A percentile compares a stretch with the other conserved stretches of the same genome.
phyloP scores from a whole-genome alignment of 1,140 invertebrate genomes.

The Pseudomyrmex sp. region DNA sequence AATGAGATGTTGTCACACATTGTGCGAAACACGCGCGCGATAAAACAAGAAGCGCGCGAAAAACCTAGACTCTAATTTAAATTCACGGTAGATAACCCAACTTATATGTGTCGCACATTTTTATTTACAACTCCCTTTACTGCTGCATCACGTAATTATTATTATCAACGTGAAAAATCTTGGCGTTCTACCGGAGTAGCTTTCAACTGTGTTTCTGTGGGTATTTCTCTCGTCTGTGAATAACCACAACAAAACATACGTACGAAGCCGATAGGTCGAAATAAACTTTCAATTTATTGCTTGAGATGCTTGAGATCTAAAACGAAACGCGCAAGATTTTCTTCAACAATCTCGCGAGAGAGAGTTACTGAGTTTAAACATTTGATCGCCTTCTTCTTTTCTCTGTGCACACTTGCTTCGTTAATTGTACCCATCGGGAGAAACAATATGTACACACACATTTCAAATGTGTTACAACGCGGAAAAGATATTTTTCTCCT shows the following conservation, averaged over 20 bases:
- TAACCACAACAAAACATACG: constrained; percentile 12
- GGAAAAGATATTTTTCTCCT: not conserved
- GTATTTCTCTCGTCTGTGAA: not conserved
- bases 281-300: constrained; percentile 26
- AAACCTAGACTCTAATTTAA: no score
- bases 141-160: no score
- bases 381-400: not conserved
- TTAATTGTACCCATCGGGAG: not conserved
- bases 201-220: not conserved
- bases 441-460: not conserved
- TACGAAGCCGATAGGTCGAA: not conserved
- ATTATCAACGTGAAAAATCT: not conserved
- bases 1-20: not conserved
- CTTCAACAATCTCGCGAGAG: constrained; percentile 19
- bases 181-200: not conserved
- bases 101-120: no score
- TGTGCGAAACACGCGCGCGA: no score
- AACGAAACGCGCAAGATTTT: constrained; percentile 17
- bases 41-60: no score
- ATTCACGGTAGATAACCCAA: no score
- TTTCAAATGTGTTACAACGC: not conserved
- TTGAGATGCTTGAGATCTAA: not conserved
- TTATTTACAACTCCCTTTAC: no score
- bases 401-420: not conserved
- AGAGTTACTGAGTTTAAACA: constrained; percentile 5